Base-by-base conservation (phyloP, 2,888 invertebrate species). In the Eledona agricola region DNA sequence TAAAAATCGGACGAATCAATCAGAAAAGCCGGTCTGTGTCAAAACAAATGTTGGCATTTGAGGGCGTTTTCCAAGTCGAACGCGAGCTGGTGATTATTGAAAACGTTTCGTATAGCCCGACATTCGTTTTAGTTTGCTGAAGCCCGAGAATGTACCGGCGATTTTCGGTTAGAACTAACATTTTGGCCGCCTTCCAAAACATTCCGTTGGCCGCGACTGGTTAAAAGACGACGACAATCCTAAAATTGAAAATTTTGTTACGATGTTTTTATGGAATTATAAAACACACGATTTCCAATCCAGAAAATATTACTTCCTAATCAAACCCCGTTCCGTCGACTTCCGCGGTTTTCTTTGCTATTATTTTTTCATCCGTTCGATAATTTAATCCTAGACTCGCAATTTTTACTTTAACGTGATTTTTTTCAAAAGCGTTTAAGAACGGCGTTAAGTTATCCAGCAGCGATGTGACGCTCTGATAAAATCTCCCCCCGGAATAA, bases 81-180 rank as follows among this genome's bases (percentile, higher is more conserved):
- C 58, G 58, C 59, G 58, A 59, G 60, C 54, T 62, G 52, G 64
- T 69, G 65, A 67, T 69, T 70, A 69, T 70, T 70, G 69, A 70
- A 70, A 67, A 69, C 62, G 64, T 64, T 64, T 62, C 60, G 57
- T 60, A 64, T 59, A 62, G 60, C 56, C 54, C 63, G 60, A 67
- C 67, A 69, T 69, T 67, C 69, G 63, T 70, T 69, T 69, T 62
- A 67, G 66, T 71, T 67, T 65, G 60, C 64, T 60, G 62, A 65
- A 67, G 65, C 60, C 67, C 62, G 62, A 51, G 57, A 63, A 55
- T 55, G 55, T 57, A 58, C 60, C 56, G 57, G 57, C 60, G 58
- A 65, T 64, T 63, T 61, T 63, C 57, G 50, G 58, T 56, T 53
- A 55, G 55, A 60, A 66, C 63, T 63, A 65, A 62, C 62, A 59